Evolutionary conservation across 2,888 invertebrate genomes (phyloP).

Genomic region (Drosophila glabriapex): DNA sequence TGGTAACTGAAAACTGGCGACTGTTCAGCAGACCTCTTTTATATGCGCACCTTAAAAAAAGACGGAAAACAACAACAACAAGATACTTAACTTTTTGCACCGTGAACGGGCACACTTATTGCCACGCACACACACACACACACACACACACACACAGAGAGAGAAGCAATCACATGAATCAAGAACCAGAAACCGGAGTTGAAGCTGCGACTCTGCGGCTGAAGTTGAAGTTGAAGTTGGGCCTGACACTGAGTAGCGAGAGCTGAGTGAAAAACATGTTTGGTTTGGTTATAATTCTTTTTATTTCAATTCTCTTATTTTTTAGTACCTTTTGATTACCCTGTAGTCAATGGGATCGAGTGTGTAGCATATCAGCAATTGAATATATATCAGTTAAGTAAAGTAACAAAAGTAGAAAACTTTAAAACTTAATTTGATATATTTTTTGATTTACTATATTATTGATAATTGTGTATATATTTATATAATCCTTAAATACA

Average conservation of each 20-base stretch:
- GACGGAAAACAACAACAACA: conserved; percentile 35
- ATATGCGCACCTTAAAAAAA: conserved; percentile 73
- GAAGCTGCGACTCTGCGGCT: conserved; percentile 51
- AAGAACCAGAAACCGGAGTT: conserved; percentile 71
- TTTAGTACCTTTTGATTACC: conserved; percentile 33
- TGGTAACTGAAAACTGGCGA: conserved; percentile 10
- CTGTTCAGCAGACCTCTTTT: conserved; percentile 71
- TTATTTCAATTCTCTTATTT: conserved; percentile 56
- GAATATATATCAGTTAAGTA: background rate
- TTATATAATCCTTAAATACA: background rate
- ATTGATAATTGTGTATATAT: background rate
- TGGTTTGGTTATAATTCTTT: conserved; percentile 80
- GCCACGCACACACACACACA: conserved; percentile 58
- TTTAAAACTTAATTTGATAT: background rate
- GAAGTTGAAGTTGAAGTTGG: conserved; percentile 43
- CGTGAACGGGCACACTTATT: conserved; percentile 75
- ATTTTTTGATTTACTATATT: background rate
- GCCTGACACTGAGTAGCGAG: conserved; percentile 43
- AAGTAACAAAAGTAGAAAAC: background rate
- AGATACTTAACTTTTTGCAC: conserved; percentile 74
- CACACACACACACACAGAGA: background rate
- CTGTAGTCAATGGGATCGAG: conserved; percentile 7
- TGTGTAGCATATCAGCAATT: background rate
- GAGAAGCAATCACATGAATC: conserved; percentile 8
- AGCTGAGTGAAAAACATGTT: conserved; percentile 76